Conservation (phyloP, 2,113 vertebrate species). For the Onychostoma macrolepis region DNA sequence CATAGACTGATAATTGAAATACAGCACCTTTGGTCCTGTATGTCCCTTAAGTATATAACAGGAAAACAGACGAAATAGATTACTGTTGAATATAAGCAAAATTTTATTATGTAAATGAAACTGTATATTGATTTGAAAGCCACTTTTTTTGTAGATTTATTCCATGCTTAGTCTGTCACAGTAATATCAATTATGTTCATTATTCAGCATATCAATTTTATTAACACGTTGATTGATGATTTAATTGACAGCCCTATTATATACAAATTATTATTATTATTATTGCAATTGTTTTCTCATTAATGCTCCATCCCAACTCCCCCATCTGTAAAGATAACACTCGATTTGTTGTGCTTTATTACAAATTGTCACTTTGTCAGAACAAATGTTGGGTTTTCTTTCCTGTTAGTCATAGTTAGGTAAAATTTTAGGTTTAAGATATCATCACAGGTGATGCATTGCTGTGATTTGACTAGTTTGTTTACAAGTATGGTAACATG, state of each 20-base stretch:
- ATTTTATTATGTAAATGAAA: neutral
- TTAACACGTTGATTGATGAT: neutral
- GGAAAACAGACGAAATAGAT: neutral
- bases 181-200: neutral
- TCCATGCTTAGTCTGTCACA: neutral
- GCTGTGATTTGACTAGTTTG: neutral
- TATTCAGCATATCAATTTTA: neutral
- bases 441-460: neutral
- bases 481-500: neutral
- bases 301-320: too few relatives aligned
- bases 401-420: conserved; percentile 28
- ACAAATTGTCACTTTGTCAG: conserved; percentile 5
- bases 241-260: conserved; percentile 9
- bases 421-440: neutral
- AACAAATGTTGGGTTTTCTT: neutral
- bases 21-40: neutral
- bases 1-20: neutral
- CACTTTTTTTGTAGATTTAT: neutral
- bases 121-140: neutral
- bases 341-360: neutral
- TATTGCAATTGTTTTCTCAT: neutral
- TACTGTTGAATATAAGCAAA: neutral
- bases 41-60: neutral
- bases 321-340: neutral
- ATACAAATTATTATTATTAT: neutral